Percentiles rank a stretch among this genome's conserved stretches.
phyloP scores from a whole-genome alignment of 2,797 vertebrate genomes.

The Halcyon badia region DNA sequence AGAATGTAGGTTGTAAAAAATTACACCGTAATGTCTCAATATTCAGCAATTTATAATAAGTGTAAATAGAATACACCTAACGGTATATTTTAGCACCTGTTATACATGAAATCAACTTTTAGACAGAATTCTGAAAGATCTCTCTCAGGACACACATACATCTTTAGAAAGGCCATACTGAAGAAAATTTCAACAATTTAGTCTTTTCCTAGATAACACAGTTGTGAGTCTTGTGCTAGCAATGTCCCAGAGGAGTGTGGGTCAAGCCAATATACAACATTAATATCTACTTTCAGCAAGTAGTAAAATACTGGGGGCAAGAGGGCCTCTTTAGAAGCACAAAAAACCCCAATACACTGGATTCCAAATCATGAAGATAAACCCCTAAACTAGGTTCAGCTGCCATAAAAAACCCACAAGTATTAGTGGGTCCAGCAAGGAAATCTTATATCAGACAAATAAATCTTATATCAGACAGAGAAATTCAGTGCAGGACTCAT shows the following conservation, averaged over 20 bases:
- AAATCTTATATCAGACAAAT: neutral
- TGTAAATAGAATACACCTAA: neutral
- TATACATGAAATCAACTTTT: neutral
- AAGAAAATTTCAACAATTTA: neutral
- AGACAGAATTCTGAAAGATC: neutral
- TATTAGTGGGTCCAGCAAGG: neutral
- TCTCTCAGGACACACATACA: rapidly evolving
- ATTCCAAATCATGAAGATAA: neutral
- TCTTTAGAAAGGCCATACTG: neutral
- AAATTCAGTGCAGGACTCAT: neutral
- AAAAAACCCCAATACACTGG: neutral
- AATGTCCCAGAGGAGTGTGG: neutral
- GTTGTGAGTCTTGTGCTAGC: neutral
- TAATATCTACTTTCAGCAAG: neutral
- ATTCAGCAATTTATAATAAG: neutral
- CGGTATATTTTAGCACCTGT: neutral
- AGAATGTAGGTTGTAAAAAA: neutral
- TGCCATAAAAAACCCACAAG: neutral
- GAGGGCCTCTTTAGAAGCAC: neutral
- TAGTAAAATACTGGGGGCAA: neutral
- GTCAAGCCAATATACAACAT: neutral
- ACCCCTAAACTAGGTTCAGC: neutral
- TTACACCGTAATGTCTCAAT: neutral
- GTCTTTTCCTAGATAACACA: neutral
- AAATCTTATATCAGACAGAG: neutral